Evolutionary conservation across 2,113 vertebrate genomes (phyloP).

Genomic region (Sinosuthora webbiana): DNA sequence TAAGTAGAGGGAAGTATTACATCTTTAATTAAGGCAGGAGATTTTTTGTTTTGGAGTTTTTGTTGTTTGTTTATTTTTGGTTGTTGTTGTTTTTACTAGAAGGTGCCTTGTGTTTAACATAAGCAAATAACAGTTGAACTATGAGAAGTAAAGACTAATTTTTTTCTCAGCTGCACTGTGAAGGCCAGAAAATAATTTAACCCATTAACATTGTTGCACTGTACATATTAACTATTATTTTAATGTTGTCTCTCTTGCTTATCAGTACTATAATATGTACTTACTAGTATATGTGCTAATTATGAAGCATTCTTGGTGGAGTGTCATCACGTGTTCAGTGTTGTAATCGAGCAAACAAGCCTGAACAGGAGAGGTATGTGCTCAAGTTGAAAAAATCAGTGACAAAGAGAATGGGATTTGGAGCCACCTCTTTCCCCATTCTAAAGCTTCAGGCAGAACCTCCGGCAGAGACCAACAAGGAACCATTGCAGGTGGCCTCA

Average conservation of each 20-base stretch:
- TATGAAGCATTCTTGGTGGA: not conserved
- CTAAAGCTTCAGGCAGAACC: not conserved
- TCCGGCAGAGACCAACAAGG: not conserved
- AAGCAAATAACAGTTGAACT: not conserved
- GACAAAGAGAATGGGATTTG: not conserved
- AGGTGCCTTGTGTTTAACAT: not conserved
- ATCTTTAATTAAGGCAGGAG: not conserved
- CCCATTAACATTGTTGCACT: not conserved
- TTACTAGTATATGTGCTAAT: not conserved
- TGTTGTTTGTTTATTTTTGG: not conserved
- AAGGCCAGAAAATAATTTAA: not conserved
- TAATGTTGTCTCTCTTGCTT: not conserved
- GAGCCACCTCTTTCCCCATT: not conserved
- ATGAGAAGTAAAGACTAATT: not conserved
- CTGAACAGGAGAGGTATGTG: not conserved
- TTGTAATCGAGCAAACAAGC: slow-evolving; percentile 16
- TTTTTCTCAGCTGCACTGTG: not conserved
- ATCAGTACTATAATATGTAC: not conserved
- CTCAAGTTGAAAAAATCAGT: not conserved
- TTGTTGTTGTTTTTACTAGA: not conserved
- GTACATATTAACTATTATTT: not conserved
- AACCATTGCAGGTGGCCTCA: not conserved
- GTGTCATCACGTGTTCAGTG: not conserved
- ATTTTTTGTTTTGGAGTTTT: not conserved
- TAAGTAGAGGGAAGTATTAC: not conserved